Conservation (phyloP, 2,888 invertebrate species). For the Geotrupes spiniger region DNA sequence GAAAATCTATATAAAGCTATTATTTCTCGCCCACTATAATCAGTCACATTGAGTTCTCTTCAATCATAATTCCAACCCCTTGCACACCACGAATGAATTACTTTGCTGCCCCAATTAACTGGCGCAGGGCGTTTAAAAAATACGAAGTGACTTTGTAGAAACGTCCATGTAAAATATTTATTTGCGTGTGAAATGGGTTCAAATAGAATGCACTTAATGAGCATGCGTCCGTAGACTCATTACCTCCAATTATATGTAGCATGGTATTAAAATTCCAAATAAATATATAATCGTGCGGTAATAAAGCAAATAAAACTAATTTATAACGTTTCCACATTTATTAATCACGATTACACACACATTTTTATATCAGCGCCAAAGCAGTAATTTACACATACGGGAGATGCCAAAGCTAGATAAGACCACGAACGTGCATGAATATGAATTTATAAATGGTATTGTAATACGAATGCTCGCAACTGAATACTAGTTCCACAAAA, state of each 20-base stretch:
- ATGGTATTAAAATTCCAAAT: slow-evolving; percentile 15
- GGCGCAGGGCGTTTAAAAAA: too few relatives aligned
- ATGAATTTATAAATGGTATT: slow-evolving; percentile 13
- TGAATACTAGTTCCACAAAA: slow-evolving; percentile 14
- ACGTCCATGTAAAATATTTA: too few relatives aligned
- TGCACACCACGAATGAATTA: too few relatives aligned
- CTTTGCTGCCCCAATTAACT: too few relatives aligned
- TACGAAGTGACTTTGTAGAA: too few relatives aligned
- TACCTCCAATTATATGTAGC: slow-evolving; percentile 13
- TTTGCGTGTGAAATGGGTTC: too few relatives aligned
- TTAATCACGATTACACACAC: slow-evolving; percentile 21
- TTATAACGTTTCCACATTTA: slow-evolving; percentile 17
- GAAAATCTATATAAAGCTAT: too few relatives aligned
- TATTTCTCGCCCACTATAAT: too few relatives aligned
- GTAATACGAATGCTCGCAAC: slow-evolving; percentile 14
- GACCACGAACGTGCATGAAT: slow-evolving; percentile 15
- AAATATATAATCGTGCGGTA: slow-evolving; percentile 14
- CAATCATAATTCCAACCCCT: too few relatives aligned
- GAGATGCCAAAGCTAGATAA: slow-evolving; percentile 19
- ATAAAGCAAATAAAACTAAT: slow-evolving; percentile 16
- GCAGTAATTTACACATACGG: slow-evolving; percentile 16
- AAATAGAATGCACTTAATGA: too few relatives aligned
- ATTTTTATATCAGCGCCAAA: slow-evolving; percentile 14
- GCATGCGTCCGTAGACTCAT: neutral
- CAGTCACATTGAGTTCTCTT: too few relatives aligned